A percentile compares a stretch with the other conserved stretches of the same genome.
phyloP scores from a whole-genome alignment of 2,797 vertebrate genomes.

The Eptatretus atami region DNA sequence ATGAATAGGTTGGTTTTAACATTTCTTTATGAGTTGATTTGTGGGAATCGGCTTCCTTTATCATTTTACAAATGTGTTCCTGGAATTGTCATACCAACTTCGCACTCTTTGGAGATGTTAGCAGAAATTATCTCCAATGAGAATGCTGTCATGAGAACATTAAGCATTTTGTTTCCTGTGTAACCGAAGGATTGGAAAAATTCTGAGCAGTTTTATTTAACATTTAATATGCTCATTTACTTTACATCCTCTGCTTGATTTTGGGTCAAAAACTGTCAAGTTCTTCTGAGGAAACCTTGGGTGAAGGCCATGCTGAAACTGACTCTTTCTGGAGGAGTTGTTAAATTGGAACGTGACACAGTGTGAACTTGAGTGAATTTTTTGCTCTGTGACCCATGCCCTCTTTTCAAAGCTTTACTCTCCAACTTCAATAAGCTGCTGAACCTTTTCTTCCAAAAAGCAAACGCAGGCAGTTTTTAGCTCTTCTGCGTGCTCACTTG shows the following conservation, averaged over 20 bases:
- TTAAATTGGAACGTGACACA: background rate
- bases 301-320: no score
- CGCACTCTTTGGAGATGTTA: background rate
- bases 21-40: no score
- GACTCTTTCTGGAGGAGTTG: no score
- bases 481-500: background rate
- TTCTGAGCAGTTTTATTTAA: constrained; percentile 2
- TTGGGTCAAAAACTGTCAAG: background rate
- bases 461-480: background rate
- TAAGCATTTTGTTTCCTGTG: no score
- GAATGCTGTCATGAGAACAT: no score
- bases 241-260: background rate
- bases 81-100: background rate
- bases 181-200: no score
- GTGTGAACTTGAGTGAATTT: background rate
- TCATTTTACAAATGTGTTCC: no score
- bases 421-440: background rate
- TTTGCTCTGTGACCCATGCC: background rate
- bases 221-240: background rate
- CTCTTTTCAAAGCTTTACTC: background rate
- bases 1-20: no score
- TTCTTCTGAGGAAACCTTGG: background rate
- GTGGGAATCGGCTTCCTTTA: background rate
- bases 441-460: background rate
- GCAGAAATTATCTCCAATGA: no score